Conservation (phyloP, 2,888 invertebrate species). For the Penaeus monodon region DNA sequence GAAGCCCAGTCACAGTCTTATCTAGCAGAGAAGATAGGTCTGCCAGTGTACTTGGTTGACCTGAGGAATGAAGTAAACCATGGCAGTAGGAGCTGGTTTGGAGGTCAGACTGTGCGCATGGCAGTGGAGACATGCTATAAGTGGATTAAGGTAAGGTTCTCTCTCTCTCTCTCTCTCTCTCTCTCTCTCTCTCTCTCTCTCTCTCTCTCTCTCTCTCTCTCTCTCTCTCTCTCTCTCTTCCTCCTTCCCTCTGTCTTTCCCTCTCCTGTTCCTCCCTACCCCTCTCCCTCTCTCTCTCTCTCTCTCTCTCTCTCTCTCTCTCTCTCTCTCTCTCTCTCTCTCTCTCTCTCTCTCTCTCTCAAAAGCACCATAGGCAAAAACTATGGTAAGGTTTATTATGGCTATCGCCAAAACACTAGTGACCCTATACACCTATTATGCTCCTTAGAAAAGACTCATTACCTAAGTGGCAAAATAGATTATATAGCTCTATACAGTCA, state of each 20-base stretch:
- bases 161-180: not conserved
- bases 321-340: too few species aligned
- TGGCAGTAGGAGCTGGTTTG: conserved; percentile 34
- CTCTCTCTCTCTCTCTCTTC: too few species aligned
- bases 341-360: too few species aligned
- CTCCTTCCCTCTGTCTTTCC: not conserved
- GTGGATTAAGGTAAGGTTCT: conserved; percentile 38
- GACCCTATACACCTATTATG: too few species aligned
- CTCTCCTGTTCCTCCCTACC: not conserved
- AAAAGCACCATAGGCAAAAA: too few species aligned
- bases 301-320: too few species aligned
- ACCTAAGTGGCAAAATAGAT: too few species aligned
- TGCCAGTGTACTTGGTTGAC: conserved; percentile 44
- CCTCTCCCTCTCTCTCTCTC: too few species aligned
- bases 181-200: not conserved
- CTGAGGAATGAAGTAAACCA: conserved; percentile 49
- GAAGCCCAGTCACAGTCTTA: conserved; percentile 18
- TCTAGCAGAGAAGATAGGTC: conserved; percentile 34
- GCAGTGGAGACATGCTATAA: conserved; percentile 26
- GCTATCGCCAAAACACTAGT: too few species aligned
- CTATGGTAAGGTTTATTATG: too few species aligned
- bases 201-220: not conserved
- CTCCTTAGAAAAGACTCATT: too few species aligned
- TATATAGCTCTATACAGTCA: too few species aligned
- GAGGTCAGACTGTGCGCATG: conserved; percentile 27